These are phyloP conservation scores for Hystrix brachyura DNA, from an alignment of 2,113 vertebrate species.

Conservation along the genomic window DNA sequence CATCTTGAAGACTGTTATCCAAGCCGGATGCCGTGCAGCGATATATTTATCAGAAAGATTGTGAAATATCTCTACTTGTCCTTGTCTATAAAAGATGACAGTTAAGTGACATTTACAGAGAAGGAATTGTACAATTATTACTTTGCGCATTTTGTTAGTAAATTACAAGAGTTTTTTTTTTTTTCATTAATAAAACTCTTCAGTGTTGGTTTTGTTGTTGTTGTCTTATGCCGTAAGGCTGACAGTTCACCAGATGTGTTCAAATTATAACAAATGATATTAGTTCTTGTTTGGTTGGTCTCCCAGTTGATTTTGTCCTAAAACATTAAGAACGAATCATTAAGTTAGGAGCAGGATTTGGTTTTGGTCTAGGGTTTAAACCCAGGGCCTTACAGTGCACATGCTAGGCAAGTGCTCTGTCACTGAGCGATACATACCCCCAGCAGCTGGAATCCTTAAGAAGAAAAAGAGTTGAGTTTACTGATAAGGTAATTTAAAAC, in stretches of 20 bases:
- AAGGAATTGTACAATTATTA: neutral
- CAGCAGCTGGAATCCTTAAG: constrained; percentile 1
- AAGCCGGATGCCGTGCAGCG: constrained; percentile 95
- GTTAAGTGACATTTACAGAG: neutral
- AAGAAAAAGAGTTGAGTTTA: constrained; percentile 7
- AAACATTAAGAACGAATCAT: constrained; percentile 9
- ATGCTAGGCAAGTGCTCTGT: neutral
- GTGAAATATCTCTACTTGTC: constrained; percentile 81
- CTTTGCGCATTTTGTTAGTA: constrained; percentile 55
- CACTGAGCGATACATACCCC: neutral
- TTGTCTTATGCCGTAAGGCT: constrained; percentile 63
- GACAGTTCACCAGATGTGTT: neutral
- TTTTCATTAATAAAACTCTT: neutral
- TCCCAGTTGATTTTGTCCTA: neutral
- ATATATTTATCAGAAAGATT: constrained; percentile 95
- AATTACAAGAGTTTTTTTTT: neutral
- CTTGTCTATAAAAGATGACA: neutral
- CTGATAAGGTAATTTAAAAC: neutral
- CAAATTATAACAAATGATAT: neutral
- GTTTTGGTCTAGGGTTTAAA: neutral
- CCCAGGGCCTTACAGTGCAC: neutral
- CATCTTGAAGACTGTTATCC: constrained; percentile 94
- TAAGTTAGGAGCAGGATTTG: constrained; percentile 4
- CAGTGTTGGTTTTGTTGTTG: neutral
- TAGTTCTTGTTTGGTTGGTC: neutral